A percentile compares a stretch with the other conserved stretches of the same genome.
Evolutionary conservation across 2,888 invertebrate species (phyloP).

Genomic region (Conus canariensis): DNA sequence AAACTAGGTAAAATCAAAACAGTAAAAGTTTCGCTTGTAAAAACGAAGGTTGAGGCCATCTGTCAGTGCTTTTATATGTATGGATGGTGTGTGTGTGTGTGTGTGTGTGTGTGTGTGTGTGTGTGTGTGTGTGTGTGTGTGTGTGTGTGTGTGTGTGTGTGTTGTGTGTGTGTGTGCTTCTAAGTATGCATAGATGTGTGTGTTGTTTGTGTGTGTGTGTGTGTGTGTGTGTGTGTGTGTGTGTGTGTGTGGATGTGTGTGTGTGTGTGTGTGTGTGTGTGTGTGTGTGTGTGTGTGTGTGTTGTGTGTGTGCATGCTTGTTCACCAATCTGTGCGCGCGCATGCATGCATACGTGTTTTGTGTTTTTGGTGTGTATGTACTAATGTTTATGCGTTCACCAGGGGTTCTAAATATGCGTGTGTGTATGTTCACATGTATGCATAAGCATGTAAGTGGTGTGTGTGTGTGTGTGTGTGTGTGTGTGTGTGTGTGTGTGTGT

Average conservation of each 20-base stretch:
- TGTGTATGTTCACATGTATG: not conserved
- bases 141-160: conserved; percentile 8
- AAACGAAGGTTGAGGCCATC: not conserved
- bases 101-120: not conserved
- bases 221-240: not conserved
- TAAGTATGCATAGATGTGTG: too few relatives aligned
- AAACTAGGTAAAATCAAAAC: too few relatives aligned
- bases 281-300: too few relatives aligned
- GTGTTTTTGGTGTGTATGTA: too few relatives aligned
- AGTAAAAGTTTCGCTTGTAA: too few relatives aligned
- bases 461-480: conserved; percentile 6
- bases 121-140: conserved; percentile 17
- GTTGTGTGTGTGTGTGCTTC: not conserved
- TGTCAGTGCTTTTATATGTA: not conserved
- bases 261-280: too few relatives aligned
- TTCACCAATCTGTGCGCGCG: too few relatives aligned
- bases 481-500: not conserved
- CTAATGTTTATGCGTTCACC: too few relatives aligned
- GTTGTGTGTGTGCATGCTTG: too few relatives aligned
- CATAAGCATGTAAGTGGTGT: not conserved
- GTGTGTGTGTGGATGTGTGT: too few relatives aligned
- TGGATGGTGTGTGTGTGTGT: not conserved
- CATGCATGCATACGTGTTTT: too few relatives aligned
- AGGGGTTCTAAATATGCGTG: not conserved
- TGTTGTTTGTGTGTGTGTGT: not conserved